Evolutionary conservation across 2,113 vertebrate species (phyloP), one percentile per base, ranked within the genome.

Genomic region (Scalopus aquaticus): DNA sequence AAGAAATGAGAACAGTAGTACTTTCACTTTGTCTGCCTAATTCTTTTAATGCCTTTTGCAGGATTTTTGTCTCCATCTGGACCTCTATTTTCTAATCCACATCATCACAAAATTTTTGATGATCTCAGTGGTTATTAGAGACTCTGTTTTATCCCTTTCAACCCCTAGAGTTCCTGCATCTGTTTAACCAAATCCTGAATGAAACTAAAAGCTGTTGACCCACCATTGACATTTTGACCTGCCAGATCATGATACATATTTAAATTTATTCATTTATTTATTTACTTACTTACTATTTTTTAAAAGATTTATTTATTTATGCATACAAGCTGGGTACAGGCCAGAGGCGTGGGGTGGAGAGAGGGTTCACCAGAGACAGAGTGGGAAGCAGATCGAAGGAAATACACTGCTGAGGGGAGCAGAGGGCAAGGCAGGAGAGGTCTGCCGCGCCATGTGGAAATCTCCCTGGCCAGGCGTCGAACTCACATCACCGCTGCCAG

Each of bases 111-210:
- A 13, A 74, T 96, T 82, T 85, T 91, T 44, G 32, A 94, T 93
- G 62, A 86, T 65, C 46, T 42, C 16, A 42, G 35, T 39, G 30
- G 26, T 86, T 82, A 42, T 9, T 80, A 19, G 65, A 56, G 11
- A 72, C 8, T 91, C 16, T 76, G n/a, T 39, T 92, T 90, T 87
- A 62, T n/a, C 17, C 20, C 3, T 69, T 58, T 88, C 20, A 62
- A 69, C 44, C 54, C 51, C 44, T 5, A 58, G 17, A 26, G 6
- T 95, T 91, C 65, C 16, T 89, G 7, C 64, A 39, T 84, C 17
- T 30, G 26, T n/a, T 64, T 91, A n/a, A 78, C 11, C 46, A 88
- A 92, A 93, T 72, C 20, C 69, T 91, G 72, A 94, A 81, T 91
- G 65, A 94, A 81, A 20, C 19, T 46, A 87, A 79, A 93, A 62